These are phyloP conservation scores for Pterocles gutturalis DNA, from an alignment of 2,113 vertebrate genomes.

Conservation along the genomic window DNA sequence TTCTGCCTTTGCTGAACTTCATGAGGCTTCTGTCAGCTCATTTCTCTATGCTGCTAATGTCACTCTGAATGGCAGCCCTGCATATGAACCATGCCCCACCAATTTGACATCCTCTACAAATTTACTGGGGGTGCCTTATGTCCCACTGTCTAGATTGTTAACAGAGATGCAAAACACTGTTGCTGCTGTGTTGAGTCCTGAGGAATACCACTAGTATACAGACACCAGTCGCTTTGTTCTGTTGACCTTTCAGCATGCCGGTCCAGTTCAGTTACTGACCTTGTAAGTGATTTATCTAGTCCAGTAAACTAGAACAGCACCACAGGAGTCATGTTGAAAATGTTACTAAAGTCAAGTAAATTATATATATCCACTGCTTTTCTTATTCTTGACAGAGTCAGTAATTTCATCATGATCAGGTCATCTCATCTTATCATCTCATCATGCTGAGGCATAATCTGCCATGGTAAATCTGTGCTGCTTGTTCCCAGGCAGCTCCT, in stretches of 20 bases:
- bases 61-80: background rate
- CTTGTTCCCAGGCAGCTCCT: background rate
- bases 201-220: background rate
- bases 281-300: background rate
- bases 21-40: background rate
- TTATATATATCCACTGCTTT: background rate
- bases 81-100: background rate
- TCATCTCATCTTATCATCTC: background rate
- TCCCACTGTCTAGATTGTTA: background rate
- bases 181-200: background rate
- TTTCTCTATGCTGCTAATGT: background rate
- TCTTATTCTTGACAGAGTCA: background rate
- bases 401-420: background rate
- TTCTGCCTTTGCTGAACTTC: background rate
- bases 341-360: background rate
- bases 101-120: background rate
- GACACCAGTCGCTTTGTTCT: background rate
- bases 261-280: background rate
- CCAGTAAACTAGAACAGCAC: background rate
- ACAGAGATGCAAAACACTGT: background rate
- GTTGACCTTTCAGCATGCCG: accelerated
- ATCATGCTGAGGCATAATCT: background rate
- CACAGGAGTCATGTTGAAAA: background rate
- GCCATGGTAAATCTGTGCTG: background rate
- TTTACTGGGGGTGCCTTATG: background rate